Conservation (phyloP, 1,140 invertebrate species). For the Panagrolaimus sp. region DNA sequence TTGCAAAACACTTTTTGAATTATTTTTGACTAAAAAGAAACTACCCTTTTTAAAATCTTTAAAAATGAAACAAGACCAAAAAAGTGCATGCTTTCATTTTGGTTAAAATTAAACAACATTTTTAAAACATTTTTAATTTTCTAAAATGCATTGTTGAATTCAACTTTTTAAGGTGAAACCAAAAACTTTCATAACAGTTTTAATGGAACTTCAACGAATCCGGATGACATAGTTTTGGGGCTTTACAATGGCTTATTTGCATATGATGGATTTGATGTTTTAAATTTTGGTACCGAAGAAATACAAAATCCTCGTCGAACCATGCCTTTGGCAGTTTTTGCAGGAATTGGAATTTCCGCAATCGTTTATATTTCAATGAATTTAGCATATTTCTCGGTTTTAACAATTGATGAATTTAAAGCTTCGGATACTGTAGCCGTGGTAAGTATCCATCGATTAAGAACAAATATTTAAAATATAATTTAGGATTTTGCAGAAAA, state of each 20-base stretch:
- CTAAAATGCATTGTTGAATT: no score
- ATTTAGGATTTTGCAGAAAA: constrained; percentile 29
- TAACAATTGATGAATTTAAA: constrained; percentile 23
- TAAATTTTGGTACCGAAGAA: constrained; percentile 24
- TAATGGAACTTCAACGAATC: constrained; percentile 12
- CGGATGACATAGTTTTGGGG: constrained; percentile 24
- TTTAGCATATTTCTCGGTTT: constrained; percentile 35
- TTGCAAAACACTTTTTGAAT: no score
- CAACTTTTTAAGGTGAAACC: neutral
- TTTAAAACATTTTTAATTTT: no score
- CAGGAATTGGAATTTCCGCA: constrained; percentile 24
- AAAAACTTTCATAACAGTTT: constrained; percentile 20
- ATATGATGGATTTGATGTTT: constrained; percentile 26
- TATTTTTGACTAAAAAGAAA: no score
- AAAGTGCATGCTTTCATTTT: no score
- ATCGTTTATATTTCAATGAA: constrained; percentile 30
- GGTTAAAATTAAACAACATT: no score
- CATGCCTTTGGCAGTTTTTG: constrained; percentile 30
- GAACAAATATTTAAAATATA: neutral
- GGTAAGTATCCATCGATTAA: constrained; percentile 12
- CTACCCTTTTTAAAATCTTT: no score
- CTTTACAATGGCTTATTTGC: constrained; percentile 24
- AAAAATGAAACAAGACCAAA: no score
- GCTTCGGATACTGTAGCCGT: constrained; percentile 27
- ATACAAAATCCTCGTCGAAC: constrained; percentile 26